Percentiles rank a stretch among this genome's conserved stretches.
Conservation (phyloP, 2,888 invertebrate genomes). For the Drosophila atroscutellata region DNA sequence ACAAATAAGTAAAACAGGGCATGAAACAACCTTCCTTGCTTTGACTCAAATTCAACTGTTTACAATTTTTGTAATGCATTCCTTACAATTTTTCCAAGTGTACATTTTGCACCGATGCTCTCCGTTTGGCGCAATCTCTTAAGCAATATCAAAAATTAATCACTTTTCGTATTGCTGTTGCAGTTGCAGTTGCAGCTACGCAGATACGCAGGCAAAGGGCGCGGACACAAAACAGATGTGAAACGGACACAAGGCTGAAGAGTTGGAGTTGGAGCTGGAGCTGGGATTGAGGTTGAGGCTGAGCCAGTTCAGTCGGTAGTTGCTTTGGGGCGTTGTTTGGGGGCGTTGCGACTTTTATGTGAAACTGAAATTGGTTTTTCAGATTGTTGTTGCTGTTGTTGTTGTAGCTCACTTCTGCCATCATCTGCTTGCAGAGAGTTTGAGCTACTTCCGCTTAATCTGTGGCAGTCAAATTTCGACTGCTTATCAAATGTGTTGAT, state of each 20-base stretch:
- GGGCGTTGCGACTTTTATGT: constrained; percentile 73
- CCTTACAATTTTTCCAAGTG: not conserved
- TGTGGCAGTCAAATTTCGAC: constrained; percentile 16
- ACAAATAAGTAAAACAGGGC: not conserved
- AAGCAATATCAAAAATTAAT: constrained; percentile 79
- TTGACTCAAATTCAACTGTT: not conserved
- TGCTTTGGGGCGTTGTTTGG: constrained; percentile 67
- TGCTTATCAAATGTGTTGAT: constrained; percentile 67
- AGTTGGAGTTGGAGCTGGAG: not conserved
- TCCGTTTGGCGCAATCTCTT: constrained; percentile 62
- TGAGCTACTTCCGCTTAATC: constrained; percentile 51
- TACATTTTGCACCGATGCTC: not conserved
- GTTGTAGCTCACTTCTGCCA: not conserved
- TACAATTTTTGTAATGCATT: not conserved
- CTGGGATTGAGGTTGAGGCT: not conserved
- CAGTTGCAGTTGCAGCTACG: constrained; percentile 52
- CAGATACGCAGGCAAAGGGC: constrained; percentile 41
- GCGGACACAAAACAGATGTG: constrained; percentile 47
- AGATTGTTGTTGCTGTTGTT: not conserved
- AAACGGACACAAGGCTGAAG: constrained; percentile 30
- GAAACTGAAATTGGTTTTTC: constrained; percentile 76
- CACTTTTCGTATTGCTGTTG: constrained; percentile 63
- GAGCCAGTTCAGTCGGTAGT: constrained; percentile 63
- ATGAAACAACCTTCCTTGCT: not conserved
- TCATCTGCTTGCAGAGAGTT: not conserved